phyloP scores from a whole-genome alignment of 2,113 vertebrate species.

The Hyaena hyaena region DNA sequence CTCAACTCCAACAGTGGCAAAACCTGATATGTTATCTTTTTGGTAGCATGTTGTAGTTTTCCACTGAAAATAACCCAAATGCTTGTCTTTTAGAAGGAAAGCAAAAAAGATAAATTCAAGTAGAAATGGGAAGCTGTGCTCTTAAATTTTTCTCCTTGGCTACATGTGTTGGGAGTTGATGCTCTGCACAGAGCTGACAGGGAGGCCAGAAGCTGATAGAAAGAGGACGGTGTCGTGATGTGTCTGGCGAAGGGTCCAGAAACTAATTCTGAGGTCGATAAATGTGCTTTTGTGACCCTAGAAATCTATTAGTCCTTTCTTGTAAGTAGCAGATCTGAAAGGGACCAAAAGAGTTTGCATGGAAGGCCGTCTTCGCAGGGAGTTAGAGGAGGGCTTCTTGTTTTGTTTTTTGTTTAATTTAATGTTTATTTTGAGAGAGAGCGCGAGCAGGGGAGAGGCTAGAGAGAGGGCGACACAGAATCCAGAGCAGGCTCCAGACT shows the following conservation, averaged over 20 bases:
- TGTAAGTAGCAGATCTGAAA: background rate
- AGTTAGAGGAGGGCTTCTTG: background rate
- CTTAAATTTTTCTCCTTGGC: background rate
- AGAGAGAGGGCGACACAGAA: too few species aligned
- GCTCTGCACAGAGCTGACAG: background rate
- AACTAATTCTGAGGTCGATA: background rate
- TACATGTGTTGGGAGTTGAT: background rate
- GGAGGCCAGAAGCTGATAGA: background rate
- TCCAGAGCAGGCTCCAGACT: too few species aligned
- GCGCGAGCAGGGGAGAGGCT: too few species aligned
- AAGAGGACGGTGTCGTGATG: background rate
- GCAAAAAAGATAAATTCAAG: background rate
- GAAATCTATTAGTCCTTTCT: background rate
- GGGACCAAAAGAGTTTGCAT: background rate
- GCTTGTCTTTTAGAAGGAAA: conserved; percentile 36
- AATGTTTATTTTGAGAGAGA: too few species aligned
- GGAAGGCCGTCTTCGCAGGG: background rate
- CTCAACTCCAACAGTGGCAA: background rate
- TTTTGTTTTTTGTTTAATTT: background rate
- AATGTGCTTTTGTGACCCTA: background rate
- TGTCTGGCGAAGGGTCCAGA: background rate
- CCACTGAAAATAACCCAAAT: conserved; percentile 2
- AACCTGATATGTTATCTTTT: background rate
- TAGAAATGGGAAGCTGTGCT: background rate
- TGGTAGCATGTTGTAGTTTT: background rate